These are phyloP conservation scores for Pemphigus obesinymphae DNA, from an alignment of 1,140 invertebrate genomes.

Conservation along the genomic window DNA sequence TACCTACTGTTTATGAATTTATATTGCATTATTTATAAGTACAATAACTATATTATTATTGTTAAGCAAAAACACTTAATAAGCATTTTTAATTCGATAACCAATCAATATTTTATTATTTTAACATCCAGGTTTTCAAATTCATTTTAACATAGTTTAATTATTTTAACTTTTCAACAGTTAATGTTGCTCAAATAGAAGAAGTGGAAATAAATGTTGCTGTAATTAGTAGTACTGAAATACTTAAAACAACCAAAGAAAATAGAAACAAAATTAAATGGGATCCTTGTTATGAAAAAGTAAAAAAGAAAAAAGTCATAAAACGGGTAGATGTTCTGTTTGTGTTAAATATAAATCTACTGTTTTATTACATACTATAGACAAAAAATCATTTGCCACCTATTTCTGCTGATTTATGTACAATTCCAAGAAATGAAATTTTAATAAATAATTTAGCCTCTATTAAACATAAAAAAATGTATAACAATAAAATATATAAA, in stretches of 20 bases:
- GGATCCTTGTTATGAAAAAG: slow-evolving; percentile 6
- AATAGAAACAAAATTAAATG: background rate
- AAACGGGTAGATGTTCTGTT: background rate
- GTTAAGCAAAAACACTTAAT: background rate
- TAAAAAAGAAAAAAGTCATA: slow-evolving; percentile 2
- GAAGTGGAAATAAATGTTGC: background rate
- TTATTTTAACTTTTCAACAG: background rate
- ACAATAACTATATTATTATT: slow-evolving; percentile 8
- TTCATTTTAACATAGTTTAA: background rate
- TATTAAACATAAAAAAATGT: background rate
- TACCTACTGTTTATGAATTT: background rate
- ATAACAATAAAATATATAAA: background rate
- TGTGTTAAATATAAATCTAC: background rate
- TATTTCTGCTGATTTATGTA: background rate
- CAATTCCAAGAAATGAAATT: background rate
- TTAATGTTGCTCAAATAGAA: background rate
- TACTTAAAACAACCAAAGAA: background rate
- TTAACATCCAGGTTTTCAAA: slow-evolving; percentile 3
- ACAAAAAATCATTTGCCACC: background rate
- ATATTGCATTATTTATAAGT: background rate
- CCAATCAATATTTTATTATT: background rate
- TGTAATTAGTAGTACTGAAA: background rate
- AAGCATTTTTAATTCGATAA: background rate
- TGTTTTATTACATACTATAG: background rate
- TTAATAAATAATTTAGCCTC: background rate